phyloP scores from a whole-genome alignment of 2,113 vertebrate genomes.

The Beaufortia kweichowensis region DNA sequence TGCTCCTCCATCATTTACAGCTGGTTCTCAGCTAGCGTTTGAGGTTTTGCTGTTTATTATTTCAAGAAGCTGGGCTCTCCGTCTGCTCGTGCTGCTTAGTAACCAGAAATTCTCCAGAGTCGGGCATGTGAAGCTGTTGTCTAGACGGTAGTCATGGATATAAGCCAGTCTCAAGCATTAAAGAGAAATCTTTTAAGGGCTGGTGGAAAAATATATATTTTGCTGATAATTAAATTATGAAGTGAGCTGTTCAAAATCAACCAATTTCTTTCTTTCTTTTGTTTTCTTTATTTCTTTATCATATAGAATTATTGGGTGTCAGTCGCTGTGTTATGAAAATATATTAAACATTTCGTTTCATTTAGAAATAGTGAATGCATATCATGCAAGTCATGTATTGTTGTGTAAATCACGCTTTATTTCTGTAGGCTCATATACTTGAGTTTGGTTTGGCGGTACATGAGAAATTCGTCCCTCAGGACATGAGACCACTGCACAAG shows the following conservation, averaged over 20 bases:
- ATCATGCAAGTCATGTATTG: too few species aligned
- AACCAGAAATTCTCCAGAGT: constrained; percentile 20
- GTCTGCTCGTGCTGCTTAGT: constrained; percentile 13
- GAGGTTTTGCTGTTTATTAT: background rate
- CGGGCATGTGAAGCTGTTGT: background rate
- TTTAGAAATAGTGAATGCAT: too few species aligned
- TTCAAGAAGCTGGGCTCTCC: background rate
- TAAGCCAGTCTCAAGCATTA: constrained; percentile 23
- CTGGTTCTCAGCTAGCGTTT: background rate
- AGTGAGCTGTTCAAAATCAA: background rate
- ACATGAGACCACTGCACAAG: constrained; percentile 97
- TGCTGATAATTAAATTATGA: constrained; percentile 23
- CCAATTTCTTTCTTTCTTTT: background rate
- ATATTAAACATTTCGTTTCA: too few species aligned
- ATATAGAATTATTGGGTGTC: too few species aligned
- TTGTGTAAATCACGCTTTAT: background rate
- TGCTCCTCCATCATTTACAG: background rate
- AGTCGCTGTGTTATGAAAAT: too few species aligned
- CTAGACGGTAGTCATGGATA: constrained; percentile 31
- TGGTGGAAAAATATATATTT: background rate
- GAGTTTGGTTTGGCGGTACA: constrained; percentile 94
- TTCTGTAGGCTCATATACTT: constrained; percentile 88
- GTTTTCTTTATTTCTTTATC: too few species aligned
- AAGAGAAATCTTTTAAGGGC: constrained; percentile 19
- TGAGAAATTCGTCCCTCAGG: constrained; percentile 95